Percentiles rank a stretch among this genome's conserved stretches.
phyloP scores from a whole-genome alignment of 1,140 invertebrate species.

The Anoplolepis gracilipes region DNA sequence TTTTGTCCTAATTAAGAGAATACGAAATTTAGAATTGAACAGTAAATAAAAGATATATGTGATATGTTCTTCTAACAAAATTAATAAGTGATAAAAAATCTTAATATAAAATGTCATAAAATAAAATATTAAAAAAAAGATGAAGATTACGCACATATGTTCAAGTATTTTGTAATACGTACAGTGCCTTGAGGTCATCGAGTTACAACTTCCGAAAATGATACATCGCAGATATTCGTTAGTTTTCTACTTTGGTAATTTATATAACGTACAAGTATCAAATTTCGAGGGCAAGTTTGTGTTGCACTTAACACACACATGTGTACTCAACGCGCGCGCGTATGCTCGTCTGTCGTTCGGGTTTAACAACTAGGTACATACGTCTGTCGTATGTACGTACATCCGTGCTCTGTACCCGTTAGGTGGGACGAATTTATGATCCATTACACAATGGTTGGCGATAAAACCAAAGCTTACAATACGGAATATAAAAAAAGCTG shows the following conservation, averaged over 20 bases:
- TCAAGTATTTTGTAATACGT: background rate
- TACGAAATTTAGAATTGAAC: too few relatives aligned
- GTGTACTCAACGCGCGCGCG: background rate
- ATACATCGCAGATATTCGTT: background rate
- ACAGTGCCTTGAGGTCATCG: background rate
- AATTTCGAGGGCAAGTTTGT: constrained; percentile 10
- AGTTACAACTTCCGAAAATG: background rate
- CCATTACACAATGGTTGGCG: constrained; percentile 43
- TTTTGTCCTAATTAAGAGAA: too few relatives aligned
- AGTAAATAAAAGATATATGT: background rate
- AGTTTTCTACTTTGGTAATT: background rate
- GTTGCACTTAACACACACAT: background rate
- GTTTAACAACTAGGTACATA: constrained; percentile 34
- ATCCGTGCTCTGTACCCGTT: constrained; percentile 24
- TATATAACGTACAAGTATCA: background rate
- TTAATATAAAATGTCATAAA: background rate
- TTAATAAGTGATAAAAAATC: background rate
- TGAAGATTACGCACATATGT: background rate
- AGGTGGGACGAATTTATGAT: constrained; percentile 29
- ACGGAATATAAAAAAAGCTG: constrained; percentile 9
- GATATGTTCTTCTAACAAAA: background rate
- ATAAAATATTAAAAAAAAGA: background rate
- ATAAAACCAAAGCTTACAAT: constrained; percentile 35
- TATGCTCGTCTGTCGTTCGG: background rate
- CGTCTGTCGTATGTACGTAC: background rate